Conservation (phyloP, 2,113 vertebrate genomes). For the Salvelinus sp. region DNA sequence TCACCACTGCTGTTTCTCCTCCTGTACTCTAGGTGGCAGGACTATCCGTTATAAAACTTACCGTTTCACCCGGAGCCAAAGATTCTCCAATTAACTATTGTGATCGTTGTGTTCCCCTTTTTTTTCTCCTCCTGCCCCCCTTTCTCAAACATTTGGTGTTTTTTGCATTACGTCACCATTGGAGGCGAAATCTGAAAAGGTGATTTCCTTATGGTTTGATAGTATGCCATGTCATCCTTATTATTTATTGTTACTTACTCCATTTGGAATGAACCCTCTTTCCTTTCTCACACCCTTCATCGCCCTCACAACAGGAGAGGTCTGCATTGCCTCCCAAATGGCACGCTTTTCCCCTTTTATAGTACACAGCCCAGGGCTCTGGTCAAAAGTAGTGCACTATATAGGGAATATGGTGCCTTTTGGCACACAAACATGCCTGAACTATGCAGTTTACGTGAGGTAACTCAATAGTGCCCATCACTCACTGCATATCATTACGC, state of each 20-base stretch:
- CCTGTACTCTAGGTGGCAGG: conserved; percentile 38
- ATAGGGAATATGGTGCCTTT: too few species aligned
- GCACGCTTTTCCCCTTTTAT: not conserved
- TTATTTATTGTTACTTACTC: conserved; percentile 16
- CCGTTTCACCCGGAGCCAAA: not conserved
- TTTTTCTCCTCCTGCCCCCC: conserved; percentile 44
- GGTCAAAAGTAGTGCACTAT: too few species aligned
- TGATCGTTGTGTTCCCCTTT: conserved; percentile 47
- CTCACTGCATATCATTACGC: too few species aligned
- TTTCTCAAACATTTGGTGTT: conserved; percentile 1
- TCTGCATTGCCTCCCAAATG: conserved; percentile 3
- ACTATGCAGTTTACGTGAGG: too few species aligned
- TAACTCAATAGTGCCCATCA: too few species aligned
- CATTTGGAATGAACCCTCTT: not conserved
- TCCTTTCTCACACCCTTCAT: not conserved
- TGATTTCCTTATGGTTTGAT: conserved; percentile 57
- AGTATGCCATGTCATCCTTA: conserved; percentile 26
- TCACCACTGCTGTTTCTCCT: conserved; percentile 17
- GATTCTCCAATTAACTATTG: conserved; percentile 32
- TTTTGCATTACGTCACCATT: conserved; percentile 52
- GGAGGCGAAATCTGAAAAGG: conserved; percentile 74
- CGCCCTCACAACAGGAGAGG: not conserved
- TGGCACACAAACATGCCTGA: too few species aligned
- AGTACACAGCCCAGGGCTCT: too few species aligned
- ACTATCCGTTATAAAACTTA: not conserved